Percentiles rank a stretch among this genome's conserved stretches.
phyloP scores from a whole-genome alignment of 2,113 vertebrate genomes.

The Natator depressus region DNA sequence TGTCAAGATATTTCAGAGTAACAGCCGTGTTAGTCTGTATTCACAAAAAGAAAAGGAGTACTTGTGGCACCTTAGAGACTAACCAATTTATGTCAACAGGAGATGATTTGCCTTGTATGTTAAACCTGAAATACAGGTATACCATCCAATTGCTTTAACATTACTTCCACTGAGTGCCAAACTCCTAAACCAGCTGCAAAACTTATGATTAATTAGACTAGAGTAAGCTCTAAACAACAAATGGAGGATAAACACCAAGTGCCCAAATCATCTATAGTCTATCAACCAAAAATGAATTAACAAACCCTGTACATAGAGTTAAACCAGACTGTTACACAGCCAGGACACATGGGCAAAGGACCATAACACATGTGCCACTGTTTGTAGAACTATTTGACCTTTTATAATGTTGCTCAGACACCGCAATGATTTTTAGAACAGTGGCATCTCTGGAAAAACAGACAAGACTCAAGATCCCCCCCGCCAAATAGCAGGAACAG shows the following conservation, averaged over 20 bases:
- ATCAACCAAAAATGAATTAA: neutral
- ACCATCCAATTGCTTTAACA: neutral
- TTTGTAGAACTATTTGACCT: neutral
- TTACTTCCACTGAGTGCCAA: neutral
- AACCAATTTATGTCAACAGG: neutral
- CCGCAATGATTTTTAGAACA: neutral
- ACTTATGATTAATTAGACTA: accelerated
- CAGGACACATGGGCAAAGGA: neutral
- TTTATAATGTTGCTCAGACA: neutral
- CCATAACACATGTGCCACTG: accelerated
- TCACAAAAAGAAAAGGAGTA: no score
- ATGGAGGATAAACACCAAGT: neutral
- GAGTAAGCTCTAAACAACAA: neutral
- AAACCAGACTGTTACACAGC: neutral
- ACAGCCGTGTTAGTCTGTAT: no score
- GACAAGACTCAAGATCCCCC: neutral
- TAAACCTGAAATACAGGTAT: neutral
- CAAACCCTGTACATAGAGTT: neutral
- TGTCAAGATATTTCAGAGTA: neutral
- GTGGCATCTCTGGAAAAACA: neutral
- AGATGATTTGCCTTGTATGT: neutral
- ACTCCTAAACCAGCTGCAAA: neutral
- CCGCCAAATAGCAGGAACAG: neutral
- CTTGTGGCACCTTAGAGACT: no score
- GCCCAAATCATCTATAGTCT: neutral